Conservation (phyloP, 2,113 vertebrate species). For the Albula goreensis region DNA sequence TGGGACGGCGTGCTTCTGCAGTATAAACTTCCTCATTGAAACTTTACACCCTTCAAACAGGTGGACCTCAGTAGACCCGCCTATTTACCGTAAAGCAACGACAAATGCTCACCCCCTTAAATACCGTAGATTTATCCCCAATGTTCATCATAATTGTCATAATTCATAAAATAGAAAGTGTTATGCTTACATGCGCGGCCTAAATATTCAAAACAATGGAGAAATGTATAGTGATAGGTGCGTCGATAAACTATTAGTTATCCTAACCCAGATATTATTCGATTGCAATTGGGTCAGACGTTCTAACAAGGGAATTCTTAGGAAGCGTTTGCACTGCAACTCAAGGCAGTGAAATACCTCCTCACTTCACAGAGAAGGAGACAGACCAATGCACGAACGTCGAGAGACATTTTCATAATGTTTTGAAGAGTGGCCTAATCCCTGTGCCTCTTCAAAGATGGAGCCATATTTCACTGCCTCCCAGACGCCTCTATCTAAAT, state of each 20-base stretch:
- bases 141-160: too few relatives aligned
- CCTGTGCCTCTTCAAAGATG: not conserved
- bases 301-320: too few relatives aligned
- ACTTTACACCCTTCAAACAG: conserved; percentile 69
- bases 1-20: conserved; percentile 7
- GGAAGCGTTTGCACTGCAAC: too few relatives aligned
- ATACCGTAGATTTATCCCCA: not conserved
- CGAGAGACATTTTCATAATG: not conserved
- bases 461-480: not conserved
- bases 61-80: conserved; percentile 60
- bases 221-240: too few relatives aligned
- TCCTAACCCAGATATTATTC: too few relatives aligned
- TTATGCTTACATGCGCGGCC: too few relatives aligned
- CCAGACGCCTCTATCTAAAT: not conserved
- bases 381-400: not conserved
- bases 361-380: not conserved
- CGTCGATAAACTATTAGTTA: too few relatives aligned
- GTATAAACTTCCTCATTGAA: conserved; percentile 38
- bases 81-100: conserved; percentile 62
- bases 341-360: too few relatives aligned
- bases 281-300: too few relatives aligned
- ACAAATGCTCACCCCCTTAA: not conserved
- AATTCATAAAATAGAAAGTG: too few relatives aligned
- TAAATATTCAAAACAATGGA: too few relatives aligned
- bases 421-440: not conserved